These are phyloP conservation scores for Gadus macrocephalus DNA, from an alignment of 2,113 vertebrate genomes.

Conservation along the genomic window DNA sequence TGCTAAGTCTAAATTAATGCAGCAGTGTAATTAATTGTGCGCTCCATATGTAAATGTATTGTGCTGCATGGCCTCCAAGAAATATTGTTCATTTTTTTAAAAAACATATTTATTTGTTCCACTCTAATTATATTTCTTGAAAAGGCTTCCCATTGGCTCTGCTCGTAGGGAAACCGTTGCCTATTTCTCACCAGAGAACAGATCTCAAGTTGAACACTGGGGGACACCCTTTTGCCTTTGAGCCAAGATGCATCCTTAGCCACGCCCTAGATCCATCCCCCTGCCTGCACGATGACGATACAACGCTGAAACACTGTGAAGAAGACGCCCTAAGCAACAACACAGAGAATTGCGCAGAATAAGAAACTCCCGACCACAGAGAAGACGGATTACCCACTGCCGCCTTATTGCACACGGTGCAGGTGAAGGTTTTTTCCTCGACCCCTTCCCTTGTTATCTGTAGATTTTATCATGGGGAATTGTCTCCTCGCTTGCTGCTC, in stretches of 20 bases:
- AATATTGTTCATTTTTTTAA: too few relatives aligned
- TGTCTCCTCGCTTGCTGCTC: slow-evolving; percentile 14
- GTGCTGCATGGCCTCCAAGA: too few relatives aligned
- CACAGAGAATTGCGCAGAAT: slow-evolving; percentile 46
- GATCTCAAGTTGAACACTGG: slow-evolving; percentile 15
- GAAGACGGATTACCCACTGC: slow-evolving; percentile 45
- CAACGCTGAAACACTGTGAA: slow-evolving; percentile 15
- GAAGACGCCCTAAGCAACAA: slow-evolving; percentile 77
- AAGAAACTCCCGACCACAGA: slow-evolving; percentile 38
- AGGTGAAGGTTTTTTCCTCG: not conserved
- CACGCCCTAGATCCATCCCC: slow-evolving; percentile 42
- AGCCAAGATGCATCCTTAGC: slow-evolving; percentile 30
- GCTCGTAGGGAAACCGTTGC: too few relatives aligned
- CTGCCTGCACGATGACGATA: slow-evolving; percentile 43
- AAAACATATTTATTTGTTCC: too few relatives aligned
- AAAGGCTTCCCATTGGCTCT: too few relatives aligned
- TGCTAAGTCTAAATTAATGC: slow-evolving; percentile 24
- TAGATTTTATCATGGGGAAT: slow-evolving; percentile 36
- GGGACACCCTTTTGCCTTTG: slow-evolving; percentile 29
- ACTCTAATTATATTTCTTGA: too few relatives aligned
- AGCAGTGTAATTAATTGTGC: not conserved
- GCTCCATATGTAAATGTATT: too few relatives aligned
- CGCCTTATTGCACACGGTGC: slow-evolving; percentile 14
- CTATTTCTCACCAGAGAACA: not conserved
- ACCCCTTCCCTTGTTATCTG: not conserved